These are phyloP conservation scores for Dorcus parallelipipedus DNA, from an alignment of 2,888 invertebrate species.

Conservation along the genomic window DNA sequence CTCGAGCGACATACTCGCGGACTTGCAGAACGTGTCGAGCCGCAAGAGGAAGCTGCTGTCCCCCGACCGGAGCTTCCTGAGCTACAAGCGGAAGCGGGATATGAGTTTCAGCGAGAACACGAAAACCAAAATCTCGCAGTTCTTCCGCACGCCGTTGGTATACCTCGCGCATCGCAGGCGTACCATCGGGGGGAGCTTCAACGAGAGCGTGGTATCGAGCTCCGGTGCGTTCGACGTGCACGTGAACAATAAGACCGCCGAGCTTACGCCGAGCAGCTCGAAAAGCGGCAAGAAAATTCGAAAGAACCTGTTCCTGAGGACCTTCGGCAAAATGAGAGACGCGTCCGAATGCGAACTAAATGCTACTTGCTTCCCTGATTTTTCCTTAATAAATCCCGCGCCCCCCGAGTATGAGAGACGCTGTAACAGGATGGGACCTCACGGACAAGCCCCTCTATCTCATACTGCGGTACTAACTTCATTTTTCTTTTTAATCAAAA, in stretches of 20 bases:
- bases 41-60: constrained; percentile 35
- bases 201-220: constrained; percentile 41
- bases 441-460: constrained; percentile 38
- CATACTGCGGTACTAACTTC: constrained; percentile 49
- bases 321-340: constrained; percentile 36
- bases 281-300: constrained; percentile 31
- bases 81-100: constrained; percentile 32
- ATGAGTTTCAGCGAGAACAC: constrained; percentile 40
- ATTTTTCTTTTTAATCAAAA: constrained; percentile 30
- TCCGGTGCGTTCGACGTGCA: constrained; percentile 45
- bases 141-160: constrained; percentile 45
- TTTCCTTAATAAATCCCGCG: constrained; percentile 38
- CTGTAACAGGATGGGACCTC: constrained; percentile 32
- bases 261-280: constrained; percentile 27
- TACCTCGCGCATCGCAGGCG: constrained; percentile 45
- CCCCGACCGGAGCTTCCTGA: constrained; percentile 25
- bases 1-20: constrained; percentile 15
- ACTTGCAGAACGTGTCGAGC: constrained; percentile 25
- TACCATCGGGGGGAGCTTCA: constrained; percentile 41
- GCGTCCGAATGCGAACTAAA: constrained; percentile 33
- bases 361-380: constrained; percentile 44
- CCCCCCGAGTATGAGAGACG: constrained; percentile 25
- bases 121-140: constrained; percentile 39
- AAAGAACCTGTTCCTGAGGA: constrained; percentile 43
- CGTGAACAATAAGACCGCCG: constrained; percentile 24